phyloP scores from a whole-genome alignment of 2,888 invertebrate genomes.

The Pterostichus niger region DNA sequence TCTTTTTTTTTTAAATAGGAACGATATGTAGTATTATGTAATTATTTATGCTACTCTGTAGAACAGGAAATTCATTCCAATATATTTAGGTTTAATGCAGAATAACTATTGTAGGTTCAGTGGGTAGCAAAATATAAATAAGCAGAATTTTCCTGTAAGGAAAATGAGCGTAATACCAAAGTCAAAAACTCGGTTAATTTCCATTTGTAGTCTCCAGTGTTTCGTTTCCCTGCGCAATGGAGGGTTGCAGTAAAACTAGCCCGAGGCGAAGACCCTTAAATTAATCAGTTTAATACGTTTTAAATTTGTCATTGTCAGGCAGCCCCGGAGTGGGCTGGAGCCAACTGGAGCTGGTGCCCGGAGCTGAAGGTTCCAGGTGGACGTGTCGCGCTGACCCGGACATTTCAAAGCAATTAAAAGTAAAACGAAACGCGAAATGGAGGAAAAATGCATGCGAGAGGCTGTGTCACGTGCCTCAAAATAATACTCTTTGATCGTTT shows the following conservation, averaged over 20 bases:
- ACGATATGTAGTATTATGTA: too few species aligned
- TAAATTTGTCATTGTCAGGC: constrained; percentile 54
- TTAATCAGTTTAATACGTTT: constrained; percentile 57
- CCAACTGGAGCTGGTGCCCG: background rate
- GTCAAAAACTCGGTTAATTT: too few species aligned
- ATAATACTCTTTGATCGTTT: constrained; percentile 17
- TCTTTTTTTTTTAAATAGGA: too few species aligned
- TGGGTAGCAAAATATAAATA: too few species aligned
- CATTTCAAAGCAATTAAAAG: constrained; percentile 50
- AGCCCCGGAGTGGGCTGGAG: background rate
- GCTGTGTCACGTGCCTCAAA: background rate
- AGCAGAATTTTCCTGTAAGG: too few species aligned
- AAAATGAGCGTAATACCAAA: too few species aligned
- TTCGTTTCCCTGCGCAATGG: too few species aligned
- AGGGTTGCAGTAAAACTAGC: background rate
- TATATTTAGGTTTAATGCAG: too few species aligned
- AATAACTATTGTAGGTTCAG: too few species aligned
- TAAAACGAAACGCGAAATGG: constrained; percentile 39
- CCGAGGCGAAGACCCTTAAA: constrained; percentile 30
- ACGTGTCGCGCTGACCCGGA: constrained; percentile 28
- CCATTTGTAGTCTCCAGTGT: too few species aligned
- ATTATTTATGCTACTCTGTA: too few species aligned
- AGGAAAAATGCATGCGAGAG: constrained; percentile 32
- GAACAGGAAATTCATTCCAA: too few species aligned
- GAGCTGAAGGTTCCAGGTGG: background rate